Conservation (phyloP, 2,113 vertebrate genomes). For the Prinia subflava region DNA sequence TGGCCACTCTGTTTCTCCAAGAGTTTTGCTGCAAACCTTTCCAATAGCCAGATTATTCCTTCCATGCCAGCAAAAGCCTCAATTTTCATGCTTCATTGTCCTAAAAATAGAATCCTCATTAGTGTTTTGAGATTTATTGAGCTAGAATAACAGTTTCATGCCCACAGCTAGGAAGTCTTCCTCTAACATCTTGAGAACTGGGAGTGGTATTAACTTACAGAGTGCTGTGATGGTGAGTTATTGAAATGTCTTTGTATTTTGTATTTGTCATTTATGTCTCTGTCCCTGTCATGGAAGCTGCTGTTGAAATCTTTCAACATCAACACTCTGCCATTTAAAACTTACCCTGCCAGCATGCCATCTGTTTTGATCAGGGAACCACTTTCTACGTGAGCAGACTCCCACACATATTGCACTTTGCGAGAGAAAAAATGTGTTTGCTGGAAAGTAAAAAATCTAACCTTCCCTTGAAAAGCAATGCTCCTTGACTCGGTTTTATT, state of each 20-base stretch:
- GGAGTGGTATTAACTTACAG: conserved; percentile 2
- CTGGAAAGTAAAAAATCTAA: conserved; percentile 26
- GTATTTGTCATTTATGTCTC: conserved; percentile 65
- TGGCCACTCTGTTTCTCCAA: background rate
- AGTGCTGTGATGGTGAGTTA: conserved; percentile 14
- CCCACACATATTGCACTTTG: conserved; percentile 56
- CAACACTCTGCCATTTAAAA: conserved; percentile 71
- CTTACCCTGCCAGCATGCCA: conserved; percentile 67
- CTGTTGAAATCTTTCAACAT: conserved; percentile 69
- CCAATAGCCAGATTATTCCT: background rate
- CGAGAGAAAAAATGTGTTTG: conserved; percentile 45
- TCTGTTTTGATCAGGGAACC: conserved; percentile 70
- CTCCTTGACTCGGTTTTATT: background rate
- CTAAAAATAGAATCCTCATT: conserved; percentile 38
- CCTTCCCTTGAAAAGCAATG: background rate
- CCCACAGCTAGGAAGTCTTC: background rate
- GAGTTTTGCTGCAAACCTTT: background rate
- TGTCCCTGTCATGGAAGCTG: conserved; percentile 66
- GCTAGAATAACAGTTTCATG: background rate
- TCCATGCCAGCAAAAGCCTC: background rate
- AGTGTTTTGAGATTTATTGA: background rate
- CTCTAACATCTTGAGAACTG: background rate
- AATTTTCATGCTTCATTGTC: background rate
- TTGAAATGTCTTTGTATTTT: conserved; percentile 61
- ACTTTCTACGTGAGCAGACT: conserved; percentile 69